A percentile compares a stretch with the other conserved stretches of the same genome.
These are phyloP conservation scores for Eulimnadia texana DNA, from an alignment of 1,140 invertebrate species.

Conservation along the genomic window DNA sequence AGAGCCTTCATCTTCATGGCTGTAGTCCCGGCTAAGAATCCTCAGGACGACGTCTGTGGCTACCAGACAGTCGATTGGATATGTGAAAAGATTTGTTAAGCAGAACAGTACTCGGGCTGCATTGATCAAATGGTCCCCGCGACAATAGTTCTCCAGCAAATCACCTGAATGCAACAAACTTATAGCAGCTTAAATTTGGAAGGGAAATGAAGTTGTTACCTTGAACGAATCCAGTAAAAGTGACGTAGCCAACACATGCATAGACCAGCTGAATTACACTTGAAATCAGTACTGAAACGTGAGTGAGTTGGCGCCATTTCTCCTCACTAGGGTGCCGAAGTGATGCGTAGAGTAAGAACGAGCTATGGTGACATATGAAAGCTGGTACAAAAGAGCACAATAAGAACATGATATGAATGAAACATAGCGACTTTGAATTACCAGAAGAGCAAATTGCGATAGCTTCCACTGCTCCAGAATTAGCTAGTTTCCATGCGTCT, in stretches of 20 bases:
- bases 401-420: too few species aligned
- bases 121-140: slow-evolving; percentile 74
- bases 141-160: slow-evolving; percentile 77
- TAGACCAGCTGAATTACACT: slow-evolving; percentile 52
- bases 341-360: slow-evolving; percentile 69
- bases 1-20: slow-evolving; percentile 28
- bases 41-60: slow-evolving; percentile 55
- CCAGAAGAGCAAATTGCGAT: slow-evolving; percentile 77
- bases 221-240: slow-evolving; percentile 67
- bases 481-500: slow-evolving; percentile 56
- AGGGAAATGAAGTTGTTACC: too few species aligned
- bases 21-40: slow-evolving; percentile 24
- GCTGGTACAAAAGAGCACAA: too few species aligned
- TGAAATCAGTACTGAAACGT: slow-evolving; percentile 58
- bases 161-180: slow-evolving; percentile 51
- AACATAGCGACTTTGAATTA: too few species aligned
- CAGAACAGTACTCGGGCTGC: slow-evolving; percentile 64
- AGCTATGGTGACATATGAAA: slow-evolving; percentile 86
- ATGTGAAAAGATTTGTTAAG: slow-evolving; percentile 69
- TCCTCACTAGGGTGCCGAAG: slow-evolving; percentile 59
- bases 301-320: slow-evolving; percentile 67
- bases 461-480: slow-evolving; percentile 55
- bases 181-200: too few species aligned
- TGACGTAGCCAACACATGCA: slow-evolving; percentile 63
- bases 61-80: too few species aligned